phyloP scores from a whole-genome alignment of 2,113 vertebrate genomes.

The Nycticebus coucang region DNA sequence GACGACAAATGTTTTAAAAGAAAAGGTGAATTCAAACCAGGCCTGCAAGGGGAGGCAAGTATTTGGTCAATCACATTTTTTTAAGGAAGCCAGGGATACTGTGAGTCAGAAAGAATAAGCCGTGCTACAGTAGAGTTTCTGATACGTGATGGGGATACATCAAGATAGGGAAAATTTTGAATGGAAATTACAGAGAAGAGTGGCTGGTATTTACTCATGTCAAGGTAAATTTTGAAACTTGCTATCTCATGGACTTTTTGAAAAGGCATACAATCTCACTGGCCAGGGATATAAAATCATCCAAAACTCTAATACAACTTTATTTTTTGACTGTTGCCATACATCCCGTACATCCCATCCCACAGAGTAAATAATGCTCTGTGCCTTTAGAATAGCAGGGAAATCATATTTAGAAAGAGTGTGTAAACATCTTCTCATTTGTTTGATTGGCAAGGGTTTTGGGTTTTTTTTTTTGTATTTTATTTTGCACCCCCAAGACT shows the following conservation, averaged over 20 bases:
- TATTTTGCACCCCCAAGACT: neutral
- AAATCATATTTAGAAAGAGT: neutral
- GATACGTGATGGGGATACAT: neutral
- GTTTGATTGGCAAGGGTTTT: neutral
- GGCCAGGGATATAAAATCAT: neutral
- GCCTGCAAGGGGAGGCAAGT: neutral
- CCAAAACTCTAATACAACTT: neutral
- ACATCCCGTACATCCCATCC: too few species aligned
- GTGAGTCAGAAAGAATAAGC: neutral
- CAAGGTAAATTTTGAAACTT: neutral
- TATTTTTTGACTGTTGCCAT: neutral
- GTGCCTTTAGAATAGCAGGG: neutral
- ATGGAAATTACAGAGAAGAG: neutral
- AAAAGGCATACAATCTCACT: neutral
- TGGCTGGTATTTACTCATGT: neutral
- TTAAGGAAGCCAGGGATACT: neutral
- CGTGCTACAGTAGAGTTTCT: neutral
- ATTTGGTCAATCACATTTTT: too few species aligned
- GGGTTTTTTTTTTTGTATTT: neutral
- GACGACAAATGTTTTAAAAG: neutral
- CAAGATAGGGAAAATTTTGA: neutral
- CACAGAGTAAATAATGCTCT: neutral
- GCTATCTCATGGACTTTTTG: neutral
- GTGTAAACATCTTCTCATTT: neutral
- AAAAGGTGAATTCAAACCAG: neutral